Percentiles rank a stretch among this genome's conserved stretches.
These are phyloP conservation scores for Formica exsecta DNA, from an alignment of 1,140 invertebrate genomes.

Conservation along the genomic window DNA sequence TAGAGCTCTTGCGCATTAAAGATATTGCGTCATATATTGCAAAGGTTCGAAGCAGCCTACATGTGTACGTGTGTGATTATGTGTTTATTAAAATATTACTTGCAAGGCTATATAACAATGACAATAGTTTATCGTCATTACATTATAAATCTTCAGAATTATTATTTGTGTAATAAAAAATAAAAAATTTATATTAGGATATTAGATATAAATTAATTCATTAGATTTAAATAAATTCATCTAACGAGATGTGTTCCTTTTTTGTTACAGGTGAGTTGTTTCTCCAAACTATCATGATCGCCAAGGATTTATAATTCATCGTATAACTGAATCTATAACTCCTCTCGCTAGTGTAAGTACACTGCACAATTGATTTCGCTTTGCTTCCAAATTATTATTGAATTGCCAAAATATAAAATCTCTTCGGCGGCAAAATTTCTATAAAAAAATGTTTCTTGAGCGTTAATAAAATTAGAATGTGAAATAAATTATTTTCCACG, in stretches of 20 bases:
- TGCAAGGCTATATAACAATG: slow-evolving; percentile 18
- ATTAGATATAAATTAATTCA: slow-evolving; percentile 1
- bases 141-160: slow-evolving; percentile 13
- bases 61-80: slow-evolving; percentile 21
- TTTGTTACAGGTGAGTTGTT: slow-evolving; percentile 73
- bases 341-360: slow-evolving; percentile 26
- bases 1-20: neutral
- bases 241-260: slow-evolving; percentile 18
- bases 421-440: neutral
- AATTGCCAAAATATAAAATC: neutral
- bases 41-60: neutral
- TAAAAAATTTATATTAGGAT: neutral
- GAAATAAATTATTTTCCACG: neutral
- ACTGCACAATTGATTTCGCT: slow-evolving; percentile 33
- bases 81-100: slow-evolving; percentile 13
- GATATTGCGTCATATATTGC: neutral
- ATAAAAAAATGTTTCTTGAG: neutral
- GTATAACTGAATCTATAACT: slow-evolving; percentile 39
- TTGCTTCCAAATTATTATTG: slow-evolving; percentile 18
- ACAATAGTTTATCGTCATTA: neutral
- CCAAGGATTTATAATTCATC: slow-evolving; percentile 36
- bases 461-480: neutral
- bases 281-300: neutral
- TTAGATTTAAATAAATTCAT: slow-evolving; percentile 12
- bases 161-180: slow-evolving; percentile 19